Percentiles rank a stretch among this genome's conserved stretches.
Conservation (phyloP, 2,113 vertebrate species). For the Centropus bengalensis region DNA sequence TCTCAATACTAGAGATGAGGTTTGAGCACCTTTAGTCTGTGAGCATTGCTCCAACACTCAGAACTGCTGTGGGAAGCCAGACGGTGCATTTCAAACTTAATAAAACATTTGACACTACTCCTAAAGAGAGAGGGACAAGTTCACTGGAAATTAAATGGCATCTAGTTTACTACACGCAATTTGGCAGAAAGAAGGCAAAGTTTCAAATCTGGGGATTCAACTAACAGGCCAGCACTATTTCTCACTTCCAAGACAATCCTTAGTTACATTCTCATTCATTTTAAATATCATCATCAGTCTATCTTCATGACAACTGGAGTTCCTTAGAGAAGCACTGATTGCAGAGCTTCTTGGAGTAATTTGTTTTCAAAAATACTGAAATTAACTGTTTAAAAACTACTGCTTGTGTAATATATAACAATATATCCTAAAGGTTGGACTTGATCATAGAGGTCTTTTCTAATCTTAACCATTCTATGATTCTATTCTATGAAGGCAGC, state of each 20-base stretch:
- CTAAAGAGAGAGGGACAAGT: background rate
- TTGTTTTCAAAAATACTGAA: background rate
- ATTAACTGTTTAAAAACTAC: background rate
- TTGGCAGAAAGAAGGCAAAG: background rate
- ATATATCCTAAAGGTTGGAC: background rate
- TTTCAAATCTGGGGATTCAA: background rate
- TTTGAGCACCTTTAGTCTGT: fast-evolving
- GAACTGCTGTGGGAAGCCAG: background rate
- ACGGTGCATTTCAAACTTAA: background rate
- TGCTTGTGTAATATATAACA: background rate
- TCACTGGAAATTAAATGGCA: background rate
- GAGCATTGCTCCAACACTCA: background rate
- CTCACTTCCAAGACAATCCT: background rate
- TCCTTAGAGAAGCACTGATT: background rate
- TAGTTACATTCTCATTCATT: background rate
- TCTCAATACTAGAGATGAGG: background rate
- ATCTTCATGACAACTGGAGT: background rate
- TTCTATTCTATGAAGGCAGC: background rate
- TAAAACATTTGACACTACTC: background rate
- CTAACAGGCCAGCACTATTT: background rate
- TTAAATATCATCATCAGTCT: background rate
- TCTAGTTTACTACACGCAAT: background rate
- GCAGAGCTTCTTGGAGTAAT: background rate
- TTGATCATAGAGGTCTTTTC: too few species aligned
- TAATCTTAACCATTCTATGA: too few species aligned